Base-by-base conservation (phyloP, 2,888 invertebrate genomes). In the Zygogramma bicolorata region DNA sequence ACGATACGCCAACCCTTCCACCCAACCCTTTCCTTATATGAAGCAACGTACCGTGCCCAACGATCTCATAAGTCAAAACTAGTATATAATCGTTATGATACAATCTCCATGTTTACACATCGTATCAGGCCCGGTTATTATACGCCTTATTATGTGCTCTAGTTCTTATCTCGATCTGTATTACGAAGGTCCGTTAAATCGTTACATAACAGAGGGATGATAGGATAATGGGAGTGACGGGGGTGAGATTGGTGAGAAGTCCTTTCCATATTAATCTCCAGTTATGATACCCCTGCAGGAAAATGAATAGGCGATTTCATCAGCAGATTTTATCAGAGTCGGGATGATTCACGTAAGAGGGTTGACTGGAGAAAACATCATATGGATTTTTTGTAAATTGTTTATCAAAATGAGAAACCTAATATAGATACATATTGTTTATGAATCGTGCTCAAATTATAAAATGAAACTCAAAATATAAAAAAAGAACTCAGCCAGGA, bases 121-220 rank as follows among this genome's bases (percentile, higher is more conserved):
- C 49, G 76, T 53, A 74, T 76, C 73, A 73, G 63, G 31, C 42
- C 53, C 69, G 72, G 73, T 73, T 71, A 76, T 76, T 73, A 76
- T 75, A 74, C 70, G 74, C 74, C 63, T 71, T 76, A 76, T 76
- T 76, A 70, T 79, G 53, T 58, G 57, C 31, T 60, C 62, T 34
- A 70, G 34, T 31, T 65, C 74, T 82, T 83, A 83, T 83, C 83
- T 81, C 78, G 79, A 84, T 84, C 82, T 80, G 75, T 75, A 77
- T 76, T 78, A 79, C 80, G 82, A 81, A 81, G 82, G 81, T 81
- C 81, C 82, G 83, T 82, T 82, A 82, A 82, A 82, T 82, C 80
- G 82, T 82, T 83, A 80, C 78, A 79, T 81, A 82, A 82, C 80
- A 78, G 79, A 77, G 78, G 81, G 79, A 70, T 74, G 75, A 76